Base-by-base conservation (phyloP, 2,888 invertebrate species). In the Eurytoma adleriae region DNA sequence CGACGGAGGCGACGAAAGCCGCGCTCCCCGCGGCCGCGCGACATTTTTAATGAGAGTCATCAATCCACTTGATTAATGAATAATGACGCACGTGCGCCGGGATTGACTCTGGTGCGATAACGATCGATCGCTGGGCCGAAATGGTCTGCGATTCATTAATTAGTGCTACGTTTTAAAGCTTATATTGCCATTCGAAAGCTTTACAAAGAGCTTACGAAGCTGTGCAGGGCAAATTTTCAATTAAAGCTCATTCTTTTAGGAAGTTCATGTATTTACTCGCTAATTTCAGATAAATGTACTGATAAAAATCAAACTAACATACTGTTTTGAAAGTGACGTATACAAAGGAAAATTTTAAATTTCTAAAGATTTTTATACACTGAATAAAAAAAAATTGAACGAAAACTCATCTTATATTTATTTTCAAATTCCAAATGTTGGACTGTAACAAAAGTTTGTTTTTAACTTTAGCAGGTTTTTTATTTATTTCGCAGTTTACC, bases 11-110 rank as follows among this genome's bases (percentile, higher is more conserved):
- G 14, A 13, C 27, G n/a, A 16, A 50, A 13, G 56, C 16, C 0
- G n/a, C 24, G 13, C 13, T 50, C 59, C 52, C 59, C 40, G 20
- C 27, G 27, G 48, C 61, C 54, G 16, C 48, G 48, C 54, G 68
- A 64, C 62, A 52, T 74, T 79, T 79, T 79, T 69, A 79, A 64
- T 56, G 69, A 64, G 48, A 57, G 57, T 64, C 56, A 66, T 73
- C 66, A 66, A 71, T 78, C 66, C 30, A 16, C 64, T 68, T 72
- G 73, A 78, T 70, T 78, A 71, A 78, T 59, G 78, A 78, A 59
- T 66, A 66, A 78, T 71, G 50, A 66, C 66, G 50, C 30, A 50
- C 24, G 14, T 54, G 27, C 18, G 24, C 61, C 20, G 18, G 1
- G 61, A n/a, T 24, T 54, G 52, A 61, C 27, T 40, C 10, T 40